A percentile compares a stretch with the other conserved stretches of the same genome.
Conservation (phyloP, 2,113 vertebrate species). For the Helogale parvula region DNA sequence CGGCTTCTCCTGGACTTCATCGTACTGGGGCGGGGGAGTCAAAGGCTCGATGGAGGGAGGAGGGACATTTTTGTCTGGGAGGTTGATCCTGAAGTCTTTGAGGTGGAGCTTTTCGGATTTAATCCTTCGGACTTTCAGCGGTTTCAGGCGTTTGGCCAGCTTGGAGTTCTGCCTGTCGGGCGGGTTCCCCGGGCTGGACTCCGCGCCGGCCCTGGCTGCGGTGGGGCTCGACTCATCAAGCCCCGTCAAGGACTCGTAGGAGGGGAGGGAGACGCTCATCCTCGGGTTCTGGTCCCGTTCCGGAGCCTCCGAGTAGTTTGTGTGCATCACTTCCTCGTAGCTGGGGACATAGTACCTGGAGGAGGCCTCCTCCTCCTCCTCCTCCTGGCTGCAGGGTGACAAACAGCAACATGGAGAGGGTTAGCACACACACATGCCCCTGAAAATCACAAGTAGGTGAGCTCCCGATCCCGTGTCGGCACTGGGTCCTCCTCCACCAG, state of each 20-base stretch:
- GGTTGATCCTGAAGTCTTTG: slow-evolving; percentile 87
- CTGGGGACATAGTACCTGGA: slow-evolving; percentile 90
- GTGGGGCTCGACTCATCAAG: slow-evolving; percentile 46
- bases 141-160: slow-evolving; percentile 88
- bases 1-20: slow-evolving; percentile 86
- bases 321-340: slow-evolving; percentile 95
- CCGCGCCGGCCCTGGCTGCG: accelerated
- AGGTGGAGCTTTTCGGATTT: slow-evolving; percentile 95
- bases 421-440: accelerated
- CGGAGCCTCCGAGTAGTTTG: slow-evolving; percentile 76
- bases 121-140: slow-evolving; percentile 93
- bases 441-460: accelerated
- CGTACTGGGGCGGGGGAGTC: slow-evolving; percentile 95
- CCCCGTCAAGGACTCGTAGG: slow-evolving; percentile 94
- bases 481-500: not conserved
- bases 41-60: slow-evolving; percentile 92
- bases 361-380: slow-evolving; percentile 78
- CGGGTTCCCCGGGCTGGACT: not conserved
- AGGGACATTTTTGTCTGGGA: slow-evolving; percentile 79
- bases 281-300: slow-evolving; percentile 82
- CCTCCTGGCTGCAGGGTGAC: slow-evolving; percentile 79
- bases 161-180: slow-evolving; percentile 84
- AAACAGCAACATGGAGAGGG: not conserved
- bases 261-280: slow-evolving; percentile 92
- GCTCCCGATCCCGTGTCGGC: not conserved